A percentile compares a stretch with the other conserved stretches of the same genome.
Conservation (phyloP, 2,113 vertebrate genomes). For the Loxodonta africana region DNA sequence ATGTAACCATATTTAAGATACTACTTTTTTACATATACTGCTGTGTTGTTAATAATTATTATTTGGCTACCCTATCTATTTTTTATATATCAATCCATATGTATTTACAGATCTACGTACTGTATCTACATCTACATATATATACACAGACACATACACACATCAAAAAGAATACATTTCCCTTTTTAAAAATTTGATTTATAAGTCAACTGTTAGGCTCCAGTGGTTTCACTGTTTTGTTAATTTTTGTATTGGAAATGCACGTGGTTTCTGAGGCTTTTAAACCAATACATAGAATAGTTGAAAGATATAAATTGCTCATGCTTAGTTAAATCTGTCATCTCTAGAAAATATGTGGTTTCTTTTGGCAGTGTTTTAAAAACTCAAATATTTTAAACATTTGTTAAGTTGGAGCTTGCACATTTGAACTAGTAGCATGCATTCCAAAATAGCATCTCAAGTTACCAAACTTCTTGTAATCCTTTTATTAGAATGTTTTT, state of each 20-base stretch:
- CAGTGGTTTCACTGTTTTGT: conserved; percentile 87
- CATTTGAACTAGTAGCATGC: conserved; percentile 89
- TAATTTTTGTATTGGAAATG: conserved; percentile 87
- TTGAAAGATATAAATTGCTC: conserved; percentile 91
- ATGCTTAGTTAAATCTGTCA: conserved; percentile 91
- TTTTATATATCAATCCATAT: neutral
- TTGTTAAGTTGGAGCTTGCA: conserved; percentile 93
- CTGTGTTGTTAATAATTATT: conserved; percentile 78
- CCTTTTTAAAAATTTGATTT: conserved; percentile 84
- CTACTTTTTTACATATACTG: conserved; percentile 76
- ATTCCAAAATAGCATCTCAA: conserved; percentile 88
- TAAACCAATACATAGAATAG: conserved; percentile 92
- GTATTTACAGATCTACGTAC: neutral
- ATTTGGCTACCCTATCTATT: neutral
- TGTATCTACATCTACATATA: neutral
- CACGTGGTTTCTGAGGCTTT: conserved; percentile 90
- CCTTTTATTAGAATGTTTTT: conserved; percentile 86
- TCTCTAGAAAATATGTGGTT: conserved; percentile 92
- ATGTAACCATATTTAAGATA: conserved; percentile 6
- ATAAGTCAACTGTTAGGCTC: conserved; percentile 86
- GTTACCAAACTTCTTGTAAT: conserved; percentile 89
- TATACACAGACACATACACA: neutral
- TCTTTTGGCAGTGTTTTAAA: conserved; percentile 92
- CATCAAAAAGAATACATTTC: conserved; percentile 72
- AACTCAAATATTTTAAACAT: conserved; percentile 93